Conservation (phyloP, 2,113 vertebrate genomes). For the Myotis yumanensis region DNA sequence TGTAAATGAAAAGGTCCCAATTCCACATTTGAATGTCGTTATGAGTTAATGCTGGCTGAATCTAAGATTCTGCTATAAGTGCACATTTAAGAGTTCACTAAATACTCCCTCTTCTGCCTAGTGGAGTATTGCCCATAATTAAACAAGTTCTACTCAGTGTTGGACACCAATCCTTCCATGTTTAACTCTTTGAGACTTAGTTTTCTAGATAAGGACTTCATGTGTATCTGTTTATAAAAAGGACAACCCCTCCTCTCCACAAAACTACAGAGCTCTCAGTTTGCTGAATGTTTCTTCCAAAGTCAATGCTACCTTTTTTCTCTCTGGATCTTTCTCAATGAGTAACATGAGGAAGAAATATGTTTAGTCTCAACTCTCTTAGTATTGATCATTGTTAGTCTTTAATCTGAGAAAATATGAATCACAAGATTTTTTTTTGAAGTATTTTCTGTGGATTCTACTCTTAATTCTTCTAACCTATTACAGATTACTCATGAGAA, state of each 20-base stretch:
- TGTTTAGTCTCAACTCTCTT: background rate
- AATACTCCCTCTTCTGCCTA: background rate
- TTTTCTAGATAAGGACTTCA: background rate
- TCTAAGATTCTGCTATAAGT: background rate
- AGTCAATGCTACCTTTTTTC: background rate
- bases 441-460: background rate
- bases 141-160: background rate
- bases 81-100: background rate
- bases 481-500: background rate
- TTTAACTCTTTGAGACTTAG: conserved; percentile 1
- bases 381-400: background rate
- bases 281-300: background rate
- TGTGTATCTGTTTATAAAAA: background rate
- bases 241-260: background rate
- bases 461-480: background rate
- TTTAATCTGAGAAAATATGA: conserved; percentile 25
- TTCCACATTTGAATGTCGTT: background rate
- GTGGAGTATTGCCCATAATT: background rate
- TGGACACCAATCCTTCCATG: background rate
- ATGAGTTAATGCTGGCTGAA: background rate
- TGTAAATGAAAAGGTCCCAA: background rate
- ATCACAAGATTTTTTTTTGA: background rate
- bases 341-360: background rate
- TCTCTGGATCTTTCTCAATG: background rate
- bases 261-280: background rate